Base-by-base conservation (phyloP, 2,888 invertebrate species). In the Orthosia cruda region DNA sequence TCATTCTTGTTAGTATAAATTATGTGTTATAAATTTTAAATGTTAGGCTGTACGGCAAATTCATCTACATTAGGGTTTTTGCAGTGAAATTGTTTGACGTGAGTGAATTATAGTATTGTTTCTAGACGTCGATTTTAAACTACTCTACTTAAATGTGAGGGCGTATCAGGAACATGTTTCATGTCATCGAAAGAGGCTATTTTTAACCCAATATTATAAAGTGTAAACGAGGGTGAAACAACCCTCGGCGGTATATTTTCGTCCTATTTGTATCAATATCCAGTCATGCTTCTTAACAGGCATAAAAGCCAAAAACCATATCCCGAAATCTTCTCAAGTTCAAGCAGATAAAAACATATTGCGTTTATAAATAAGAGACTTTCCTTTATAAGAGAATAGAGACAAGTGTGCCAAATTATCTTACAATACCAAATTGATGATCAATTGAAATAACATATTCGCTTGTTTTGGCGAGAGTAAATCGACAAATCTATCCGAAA, bases 401-500 rank as follows among this genome's bases (percentile, higher is more conserved):
- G 64, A 81, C 62, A 83, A 81, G 65, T 40, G 55, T 55, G 62
- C 77, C 63, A 83, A 87, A 85, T 83, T 73, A 83, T 78, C 64
- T 71, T 52, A 71, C 80, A 83, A 74, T 83, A 77, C 67, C 70
- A 70, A 69, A 81, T 85, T 79, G 71, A 74, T 75, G 67, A 81
- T 85, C 74, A 79, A 87, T 82, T 80, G 71, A 68, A 72, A 82
- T 78, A 75, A 83, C 49, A 66, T 66, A 78, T 75, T 85, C 50
- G 57, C 49, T 71, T 23, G 52, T 72, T 82, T 72, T 79, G 80
- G 74, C 62, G 54, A 72, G 72, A 77, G 64, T 74, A 82, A 84
- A 84, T 80, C 62, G 64, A 59, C 49, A 77, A 68, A 68, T 76
- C n/a, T 73, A 52, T 73, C 59, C 65, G 20, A 75, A 78, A 88